Percentiles rank a stretch among this genome's conserved stretches.
phyloP scores from a whole-genome alignment of 2,888 invertebrate genomes.

The Rhagium mordax region DNA sequence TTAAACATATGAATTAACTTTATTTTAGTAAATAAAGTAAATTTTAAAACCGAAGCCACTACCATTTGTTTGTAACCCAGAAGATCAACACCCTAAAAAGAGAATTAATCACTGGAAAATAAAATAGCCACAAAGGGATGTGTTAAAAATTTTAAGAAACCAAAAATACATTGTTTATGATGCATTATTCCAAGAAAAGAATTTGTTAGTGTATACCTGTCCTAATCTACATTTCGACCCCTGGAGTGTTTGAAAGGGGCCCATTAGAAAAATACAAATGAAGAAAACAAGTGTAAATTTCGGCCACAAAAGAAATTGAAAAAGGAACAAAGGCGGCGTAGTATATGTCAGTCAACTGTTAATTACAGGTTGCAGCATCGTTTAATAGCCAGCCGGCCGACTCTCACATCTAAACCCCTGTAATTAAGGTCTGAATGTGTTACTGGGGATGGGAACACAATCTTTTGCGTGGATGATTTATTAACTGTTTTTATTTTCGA shows the following conservation, averaged over 20 bases:
- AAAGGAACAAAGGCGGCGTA: constrained; percentile 35
- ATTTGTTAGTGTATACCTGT: constrained; percentile 1
- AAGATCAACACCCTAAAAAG: no score
- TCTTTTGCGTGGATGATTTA: not conserved
- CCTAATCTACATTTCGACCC: not conserved
- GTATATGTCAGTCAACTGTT: constrained; percentile 35
- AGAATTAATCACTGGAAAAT: no score
- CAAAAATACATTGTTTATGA: not conserved
- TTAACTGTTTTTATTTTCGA: not conserved
- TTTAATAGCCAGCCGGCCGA: constrained; percentile 23
- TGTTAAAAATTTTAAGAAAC: no score
- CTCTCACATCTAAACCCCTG: constrained; percentile 15
- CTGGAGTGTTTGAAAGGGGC: not conserved
- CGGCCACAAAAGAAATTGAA: constrained; percentile 31
- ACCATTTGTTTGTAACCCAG: no score
- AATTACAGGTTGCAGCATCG: constrained; percentile 35
- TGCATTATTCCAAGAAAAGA: not conserved
- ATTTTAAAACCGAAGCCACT: no score
- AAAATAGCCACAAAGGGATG: no score
- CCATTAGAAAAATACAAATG: constrained; percentile 26
- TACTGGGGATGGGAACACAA: constrained; percentile 28
- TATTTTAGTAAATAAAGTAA: no score
- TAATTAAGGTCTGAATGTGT: constrained; percentile 17
- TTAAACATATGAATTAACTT: no score
- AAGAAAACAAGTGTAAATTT: constrained; percentile 21